Conservation (phyloP, 2,113 vertebrate species). For the Choloepus hoffmanni region DNA sequence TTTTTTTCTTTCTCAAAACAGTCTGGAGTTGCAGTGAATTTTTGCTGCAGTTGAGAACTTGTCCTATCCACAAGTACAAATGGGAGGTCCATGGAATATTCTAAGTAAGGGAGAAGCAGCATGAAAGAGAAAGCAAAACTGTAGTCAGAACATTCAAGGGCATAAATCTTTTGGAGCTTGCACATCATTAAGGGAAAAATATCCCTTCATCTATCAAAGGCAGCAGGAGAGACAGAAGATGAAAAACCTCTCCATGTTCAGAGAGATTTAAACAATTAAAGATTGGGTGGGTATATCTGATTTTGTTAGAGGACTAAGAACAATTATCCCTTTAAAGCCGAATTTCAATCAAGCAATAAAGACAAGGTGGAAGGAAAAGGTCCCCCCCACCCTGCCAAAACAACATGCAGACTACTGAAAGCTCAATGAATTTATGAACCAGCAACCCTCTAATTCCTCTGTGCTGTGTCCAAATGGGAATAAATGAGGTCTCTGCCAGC, state of each 20-base stretch:
- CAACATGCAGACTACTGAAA: constrained; percentile 26
- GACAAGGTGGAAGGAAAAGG: neutral
- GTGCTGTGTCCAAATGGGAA: neutral
- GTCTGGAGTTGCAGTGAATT: constrained; percentile 53
- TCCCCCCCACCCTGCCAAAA: neutral
- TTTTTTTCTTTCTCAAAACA: constrained; percentile 67
- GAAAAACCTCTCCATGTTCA: neutral
- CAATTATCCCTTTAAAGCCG: constrained; percentile 7
- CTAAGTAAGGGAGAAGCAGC: constrained; percentile 52
- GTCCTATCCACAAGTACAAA: constrained; percentile 65
- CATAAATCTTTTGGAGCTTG: constrained; percentile 28
- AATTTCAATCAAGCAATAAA: neutral
- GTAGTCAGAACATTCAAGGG: constrained; percentile 68
- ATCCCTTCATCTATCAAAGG: neutral
- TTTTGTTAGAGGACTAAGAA: neutral
- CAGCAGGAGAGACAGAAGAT: neutral
- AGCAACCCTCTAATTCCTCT: constrained; percentile 63
- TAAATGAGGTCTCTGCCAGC: constrained; percentile 34
- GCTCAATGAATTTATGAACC: constrained; percentile 36
- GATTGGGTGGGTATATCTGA: neutral
- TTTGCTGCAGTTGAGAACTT: constrained; percentile 61
- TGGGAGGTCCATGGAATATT: constrained; percentile 69
- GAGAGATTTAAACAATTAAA: neutral
- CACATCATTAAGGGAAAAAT: constrained; percentile 10
- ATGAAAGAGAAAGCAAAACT: constrained; percentile 46